Evolutionary conservation across 2,113 vertebrate species (phyloP).

Genomic region (Apodemus sylvaticus): DNA sequence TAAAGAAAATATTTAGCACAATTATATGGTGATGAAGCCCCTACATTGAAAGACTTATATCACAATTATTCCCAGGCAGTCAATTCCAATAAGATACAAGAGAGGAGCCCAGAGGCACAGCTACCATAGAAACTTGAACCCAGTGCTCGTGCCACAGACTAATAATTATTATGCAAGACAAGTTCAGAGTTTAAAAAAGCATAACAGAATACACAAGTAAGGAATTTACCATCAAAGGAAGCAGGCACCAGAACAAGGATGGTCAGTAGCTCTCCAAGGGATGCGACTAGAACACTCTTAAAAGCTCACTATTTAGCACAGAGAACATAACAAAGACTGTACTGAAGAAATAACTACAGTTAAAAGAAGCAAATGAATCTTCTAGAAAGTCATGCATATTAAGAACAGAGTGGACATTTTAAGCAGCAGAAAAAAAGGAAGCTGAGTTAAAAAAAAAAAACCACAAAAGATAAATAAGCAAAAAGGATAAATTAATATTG

Average conservation of each 20-base stretch:
- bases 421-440: constrained; percentile 27
- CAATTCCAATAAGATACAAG: background rate
- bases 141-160: background rate
- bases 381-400: background rate
- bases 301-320: background rate
- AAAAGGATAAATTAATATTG: background rate
- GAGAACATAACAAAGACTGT: background rate
- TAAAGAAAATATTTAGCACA: constrained; percentile 60
- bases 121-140: background rate
- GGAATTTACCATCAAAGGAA: constrained; percentile 23
- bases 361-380: constrained; percentile 35
- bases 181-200: background rate
- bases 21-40: constrained; percentile 53
- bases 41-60: constrained; percentile 34
- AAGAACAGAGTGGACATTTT: background rate
- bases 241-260: background rate
- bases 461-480: background rate
- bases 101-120: background rate
- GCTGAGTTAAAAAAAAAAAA: background rate
- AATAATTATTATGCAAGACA: constrained; percentile 11
- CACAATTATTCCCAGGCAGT: constrained; percentile 39
- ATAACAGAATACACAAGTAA: background rate
- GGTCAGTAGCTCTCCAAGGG: background rate
- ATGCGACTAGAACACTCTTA: background rate
- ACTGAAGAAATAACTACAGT: background rate